Evolutionary conservation across 2,888 invertebrate species (phyloP).

Genomic region (Rhyacophila evoluta): DNA sequence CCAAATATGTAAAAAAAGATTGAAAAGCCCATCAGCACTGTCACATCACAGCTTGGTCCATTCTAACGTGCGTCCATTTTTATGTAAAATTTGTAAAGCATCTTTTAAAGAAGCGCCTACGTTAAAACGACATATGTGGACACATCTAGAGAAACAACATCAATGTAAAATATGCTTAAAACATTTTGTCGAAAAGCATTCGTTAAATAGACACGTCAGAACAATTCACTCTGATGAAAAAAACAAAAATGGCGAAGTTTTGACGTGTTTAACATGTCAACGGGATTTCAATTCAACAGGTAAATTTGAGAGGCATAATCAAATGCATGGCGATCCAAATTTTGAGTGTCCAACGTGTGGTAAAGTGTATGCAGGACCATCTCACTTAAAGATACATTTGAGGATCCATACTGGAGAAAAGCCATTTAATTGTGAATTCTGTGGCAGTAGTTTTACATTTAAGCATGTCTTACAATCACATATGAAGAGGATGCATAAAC

Average conservation of each 20-base stretch:
- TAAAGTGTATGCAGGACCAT: conserved; percentile 21
- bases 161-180: conserved; percentile 25
- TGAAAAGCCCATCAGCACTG: too few species aligned
- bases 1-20: too few species aligned
- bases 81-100: not conserved
- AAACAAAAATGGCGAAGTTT: too few species aligned
- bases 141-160: conserved; percentile 28
- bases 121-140: conserved; percentile 15
- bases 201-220: not conserved
- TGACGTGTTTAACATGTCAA: not conserved
- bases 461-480: conserved; percentile 25
- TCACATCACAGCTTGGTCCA: not conserved
- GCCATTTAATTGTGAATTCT: not conserved
- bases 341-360: not conserved
- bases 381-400: conserved; percentile 1
- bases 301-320: not conserved
- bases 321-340: conserved; percentile 15
- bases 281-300: not conserved
- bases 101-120: conserved; percentile 5
- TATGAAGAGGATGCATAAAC: not conserved
- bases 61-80: not conserved
- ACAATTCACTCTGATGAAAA: conserved; percentile 7
- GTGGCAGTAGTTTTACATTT: conserved; percentile 1
- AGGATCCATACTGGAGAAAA: too few species aligned
- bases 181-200: conserved; percentile 1